Evolutionary conservation across 2,888 invertebrate genomes (phyloP), one percentile per base, ranked within the genome.

Genomic region (Chalcis sispes): DNA sequence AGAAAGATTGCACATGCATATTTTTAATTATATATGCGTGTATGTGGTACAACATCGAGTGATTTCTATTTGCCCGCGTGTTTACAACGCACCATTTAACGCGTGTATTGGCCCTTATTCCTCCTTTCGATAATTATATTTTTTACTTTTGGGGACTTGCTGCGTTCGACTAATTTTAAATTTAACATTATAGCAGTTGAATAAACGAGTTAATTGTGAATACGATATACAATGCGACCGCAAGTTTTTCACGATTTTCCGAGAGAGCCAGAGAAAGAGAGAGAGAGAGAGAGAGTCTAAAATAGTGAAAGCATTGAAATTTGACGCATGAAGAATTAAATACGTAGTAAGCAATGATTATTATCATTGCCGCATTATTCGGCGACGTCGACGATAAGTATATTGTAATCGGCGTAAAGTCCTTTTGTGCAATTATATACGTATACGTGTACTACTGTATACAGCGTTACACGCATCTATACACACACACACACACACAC

Each of bases 391-490:
- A 36, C 36, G 5, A 36, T 4, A 36, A 7, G 36, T 10, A 36
- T 50, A 42, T 40, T 59, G 59, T 59, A 15, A 42, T 61, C 15
- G 25, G 20, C 25, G 59, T 15, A 56, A 56, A 58, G 15, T 42
- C 13, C 20, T 59, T 59, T 59, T 40, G 23, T 59, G 40, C 59
- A 59, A 59, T 59, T 59, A 27, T 58, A 32, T 29, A 15, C 18
- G 15, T n/a, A 25, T 20, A 27, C 32, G 50, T n/a, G 36, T 58
- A 36, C 58, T 18, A 36, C 4, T 7, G 36, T 36, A 36, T 7
- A 10, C 10, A 36, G 10, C 36, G 4, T 36, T 36, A 32, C 4
- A 8, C 20, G 52, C 25, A 15, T 52, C 25, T 52, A 25, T 13
- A 13, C 15, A 15, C 13, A 46, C 13, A 46, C 13, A 48, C 20